A percentile compares a stretch with the other conserved stretches of the same genome.
These are phyloP conservation scores for Tinamus guttatus DNA, from an alignment of 2,113 vertebrate genomes.

Conservation along the genomic window DNA sequence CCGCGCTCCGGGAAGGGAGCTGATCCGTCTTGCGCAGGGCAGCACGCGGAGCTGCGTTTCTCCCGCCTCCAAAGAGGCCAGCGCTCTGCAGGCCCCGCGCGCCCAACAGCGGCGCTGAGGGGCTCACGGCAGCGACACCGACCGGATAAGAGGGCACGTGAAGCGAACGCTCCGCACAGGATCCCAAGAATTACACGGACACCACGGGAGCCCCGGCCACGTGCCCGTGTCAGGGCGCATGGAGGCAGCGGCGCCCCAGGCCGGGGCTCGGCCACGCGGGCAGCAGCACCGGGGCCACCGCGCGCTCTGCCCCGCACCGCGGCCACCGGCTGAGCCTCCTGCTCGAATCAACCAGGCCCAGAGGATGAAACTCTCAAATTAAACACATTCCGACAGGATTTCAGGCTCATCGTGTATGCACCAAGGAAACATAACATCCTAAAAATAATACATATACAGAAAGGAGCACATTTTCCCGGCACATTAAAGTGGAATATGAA, in stretches of 20 bases:
- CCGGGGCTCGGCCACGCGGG: background rate
- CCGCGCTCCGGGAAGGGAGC: too few species aligned
- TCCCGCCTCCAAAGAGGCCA: background rate
- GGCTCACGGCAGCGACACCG: rapidly evolving
- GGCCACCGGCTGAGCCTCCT: conserved; percentile 79
- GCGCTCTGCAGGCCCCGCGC: background rate
- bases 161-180: background rate
- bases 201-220: background rate
- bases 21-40: background rate
- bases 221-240: background rate
- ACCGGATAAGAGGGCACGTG: background rate
- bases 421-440: conserved; percentile 96
- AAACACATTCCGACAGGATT: conserved; percentile 97
- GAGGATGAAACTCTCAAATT: conserved; percentile 98
- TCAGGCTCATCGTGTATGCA: conserved; percentile 95
- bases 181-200: background rate
- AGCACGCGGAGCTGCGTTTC: background rate
- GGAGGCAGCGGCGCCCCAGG: background rate
- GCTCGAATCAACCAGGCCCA: conserved; percentile 98
- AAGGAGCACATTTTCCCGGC: conserved; percentile 91
- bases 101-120: background rate
- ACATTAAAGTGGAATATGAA: conserved; percentile 91
- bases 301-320: conserved; percentile 33
- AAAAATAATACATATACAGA: conserved; percentile 95
- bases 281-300: background rate